phyloP scores from a whole-genome alignment of 2,797 vertebrate genomes.

The Gastrophryne carolinensis region DNA sequence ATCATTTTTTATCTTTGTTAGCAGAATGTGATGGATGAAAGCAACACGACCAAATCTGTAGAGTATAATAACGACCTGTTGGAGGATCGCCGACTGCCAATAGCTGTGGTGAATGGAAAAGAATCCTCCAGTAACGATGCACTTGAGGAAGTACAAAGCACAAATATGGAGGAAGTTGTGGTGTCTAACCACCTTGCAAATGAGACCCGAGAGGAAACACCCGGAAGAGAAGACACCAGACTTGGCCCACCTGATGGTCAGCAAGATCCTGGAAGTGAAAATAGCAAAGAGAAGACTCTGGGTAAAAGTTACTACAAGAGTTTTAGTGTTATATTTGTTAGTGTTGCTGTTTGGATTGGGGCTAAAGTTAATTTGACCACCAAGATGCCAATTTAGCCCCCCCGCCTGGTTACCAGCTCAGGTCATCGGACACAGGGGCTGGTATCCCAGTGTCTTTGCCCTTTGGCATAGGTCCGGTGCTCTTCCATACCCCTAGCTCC shows the following conservation, averaged over 20 bases:
- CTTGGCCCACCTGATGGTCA: conserved; percentile 82
- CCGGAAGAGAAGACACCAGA: conserved; percentile 82
- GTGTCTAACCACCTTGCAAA: conserved; percentile 62
- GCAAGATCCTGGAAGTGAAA: conserved; percentile 77
- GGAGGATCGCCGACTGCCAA: conserved; percentile 67
- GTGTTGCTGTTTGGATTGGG: too few species aligned
- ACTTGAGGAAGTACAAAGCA: conserved; percentile 49
- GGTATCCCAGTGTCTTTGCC: too few species aligned
- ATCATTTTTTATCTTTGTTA: not conserved
- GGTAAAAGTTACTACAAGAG: conserved; percentile 58
- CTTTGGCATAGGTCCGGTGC: too few species aligned
- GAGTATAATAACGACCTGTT: conserved; percentile 67
- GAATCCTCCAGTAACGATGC: conserved; percentile 34
- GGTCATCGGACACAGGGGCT: too few species aligned
- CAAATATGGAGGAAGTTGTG: conserved; percentile 56
- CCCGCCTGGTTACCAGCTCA: too few species aligned
- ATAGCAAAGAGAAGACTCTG: conserved; percentile 73
- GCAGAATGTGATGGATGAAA: conserved; percentile 74
- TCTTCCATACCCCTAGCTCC: too few species aligned
- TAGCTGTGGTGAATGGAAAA: conserved; percentile 55
- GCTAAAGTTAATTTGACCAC: too few species aligned
- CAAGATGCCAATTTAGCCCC: too few species aligned
- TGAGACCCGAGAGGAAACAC: conserved; percentile 81
- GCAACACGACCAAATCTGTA: conserved; percentile 71
- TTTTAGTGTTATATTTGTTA: not conserved